These are phyloP conservation scores for Gephyroberyx darwinii DNA, from an alignment of 2,797 vertebrate genomes.

Conservation along the genomic window DNA sequence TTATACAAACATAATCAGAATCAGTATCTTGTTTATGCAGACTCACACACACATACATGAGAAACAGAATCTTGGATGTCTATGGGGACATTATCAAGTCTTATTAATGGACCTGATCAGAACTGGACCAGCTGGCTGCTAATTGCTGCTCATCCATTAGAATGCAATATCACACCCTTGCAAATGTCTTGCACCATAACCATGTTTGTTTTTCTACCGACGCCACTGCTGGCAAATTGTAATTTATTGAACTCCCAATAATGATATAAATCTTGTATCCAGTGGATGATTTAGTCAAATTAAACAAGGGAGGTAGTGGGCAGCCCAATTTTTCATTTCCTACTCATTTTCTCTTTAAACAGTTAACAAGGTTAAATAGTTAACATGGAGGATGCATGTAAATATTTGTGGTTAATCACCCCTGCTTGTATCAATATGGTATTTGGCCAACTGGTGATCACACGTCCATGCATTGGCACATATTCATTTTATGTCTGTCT, in stretches of 20 bases:
- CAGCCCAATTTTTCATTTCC: constrained; percentile 5
- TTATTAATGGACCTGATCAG: constrained; percentile 68
- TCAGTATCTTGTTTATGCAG: constrained; percentile 62
- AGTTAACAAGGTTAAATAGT: too few relatives aligned
- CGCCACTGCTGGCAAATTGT: background rate
- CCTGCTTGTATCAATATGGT: background rate
- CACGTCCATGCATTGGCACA: background rate
- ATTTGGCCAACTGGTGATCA: background rate
- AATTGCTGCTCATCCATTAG: constrained; percentile 62
- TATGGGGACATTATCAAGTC: constrained; percentile 64
- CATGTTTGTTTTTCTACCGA: constrained; percentile 64
- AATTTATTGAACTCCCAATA: too few relatives aligned
- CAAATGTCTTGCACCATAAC: constrained; percentile 66
- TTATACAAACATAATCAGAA: constrained; percentile 63
- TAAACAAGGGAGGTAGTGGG: constrained; percentile 31
- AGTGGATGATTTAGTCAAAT: constrained; percentile 44
- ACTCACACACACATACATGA: constrained; percentile 52
- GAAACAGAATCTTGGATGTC: constrained; percentile 58
- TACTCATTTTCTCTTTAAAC: background rate
- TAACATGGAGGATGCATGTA: background rate
- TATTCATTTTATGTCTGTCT: too few relatives aligned
- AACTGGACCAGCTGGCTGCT: constrained; percentile 62
- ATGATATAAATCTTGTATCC: constrained; percentile 26
- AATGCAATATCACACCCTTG: constrained; percentile 75
- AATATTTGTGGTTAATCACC: background rate